Base-by-base conservation (phyloP, 35 echinoderm and acorn worm species). In the Apostichopus japonicus region DNA sequence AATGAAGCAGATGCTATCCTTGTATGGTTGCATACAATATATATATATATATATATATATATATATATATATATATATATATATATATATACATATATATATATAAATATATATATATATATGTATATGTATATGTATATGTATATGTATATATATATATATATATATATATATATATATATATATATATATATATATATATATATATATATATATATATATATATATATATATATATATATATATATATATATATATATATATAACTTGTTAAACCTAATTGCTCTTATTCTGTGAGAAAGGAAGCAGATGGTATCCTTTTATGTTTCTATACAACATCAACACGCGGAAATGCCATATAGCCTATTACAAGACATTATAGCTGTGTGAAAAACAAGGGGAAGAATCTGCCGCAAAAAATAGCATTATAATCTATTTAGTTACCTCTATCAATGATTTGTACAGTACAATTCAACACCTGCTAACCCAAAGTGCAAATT, bases 181-280 rank as follows among this genome's bases (percentile, higher is more conserved):
- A 79, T 0, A 13, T 9, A 79, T 79, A 79, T 79, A 79, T 4
- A 79, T 79, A 79, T 4, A 79, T 79, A 79, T 79, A 79, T 79
- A 79, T 79, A 79, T 79, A 79, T 79, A 79, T 79, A 79, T 79
- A 79, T 79, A 79, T 79, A 79, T 79, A 79, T 52, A 79, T 79
- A 79, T 79, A 1, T 79, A 79, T 79, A 79, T 51, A 79, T 79
- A 79, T 79, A 79, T 79, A 79, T 79, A 1, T 79, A 79, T 4
- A 79, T 79, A 79, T 4, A 79, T 79, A 79, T 79, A 79, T 4
- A 79, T 79, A 79, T 4, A 21, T 79, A 13, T 2, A 13, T 79
- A 79, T 0, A 13, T 9, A 79, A 8, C 6, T 79, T 7, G 59
- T 62, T n/a, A 33, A 33, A 33, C 27, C 27, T 33, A 33, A 33